Base-by-base conservation (phyloP, 2,113 vertebrate species). In the Mastomys coucha region DNA sequence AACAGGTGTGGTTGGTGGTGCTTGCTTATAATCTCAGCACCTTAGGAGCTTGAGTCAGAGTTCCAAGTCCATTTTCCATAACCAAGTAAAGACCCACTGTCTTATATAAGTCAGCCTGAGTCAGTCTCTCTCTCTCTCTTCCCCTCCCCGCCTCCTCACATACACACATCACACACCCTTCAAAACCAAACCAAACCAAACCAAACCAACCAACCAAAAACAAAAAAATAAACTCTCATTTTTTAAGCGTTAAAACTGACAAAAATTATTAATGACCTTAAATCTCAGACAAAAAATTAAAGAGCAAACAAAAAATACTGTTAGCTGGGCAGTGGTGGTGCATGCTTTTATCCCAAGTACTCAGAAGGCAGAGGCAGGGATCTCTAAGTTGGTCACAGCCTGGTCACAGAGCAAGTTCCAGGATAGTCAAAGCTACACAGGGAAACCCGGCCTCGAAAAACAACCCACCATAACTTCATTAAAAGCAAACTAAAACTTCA, bases 211-310 rank as follows among this genome's bases (percentile, higher is more conserved):
- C n/a, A n/a, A n/a, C n/a, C n/a, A n/a, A n/a, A n/a, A n/a, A n/a
- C n/a, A n/a, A 26, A 69, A 33, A 33, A 69, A 69, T 6, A 69
- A 69, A 69, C 67, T 13, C 67, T 69, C 31, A 24, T 45, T n/a
- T 42, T 84, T 45, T 65, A 63, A 53, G 33, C 20, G 7, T 53
- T 26, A 70, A 70, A 87, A 69, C 72, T 89, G 84, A 72, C 4
- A 78, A 20, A 26, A 53, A 90, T 7, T 72, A 93, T 88, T 91
- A 87, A 87, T 93, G 39, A 58, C 39, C 45, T 91, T 94, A 82
- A 45, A 67, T 94, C n/a, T 86, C 77, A 89, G 86, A 20, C 13
- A 60, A 28, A 60, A 89, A 91, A 4, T 36, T 60, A 89, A 89
- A 49, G 42, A 73, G 13, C 17, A 87, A 69, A 86, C 20, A 67